A percentile compares a stretch with the other conserved stretches of the same genome.
These are phyloP conservation scores for Carapus acus DNA, from an alignment of 2,797 vertebrate genomes.

Conservation along the genomic window DNA sequence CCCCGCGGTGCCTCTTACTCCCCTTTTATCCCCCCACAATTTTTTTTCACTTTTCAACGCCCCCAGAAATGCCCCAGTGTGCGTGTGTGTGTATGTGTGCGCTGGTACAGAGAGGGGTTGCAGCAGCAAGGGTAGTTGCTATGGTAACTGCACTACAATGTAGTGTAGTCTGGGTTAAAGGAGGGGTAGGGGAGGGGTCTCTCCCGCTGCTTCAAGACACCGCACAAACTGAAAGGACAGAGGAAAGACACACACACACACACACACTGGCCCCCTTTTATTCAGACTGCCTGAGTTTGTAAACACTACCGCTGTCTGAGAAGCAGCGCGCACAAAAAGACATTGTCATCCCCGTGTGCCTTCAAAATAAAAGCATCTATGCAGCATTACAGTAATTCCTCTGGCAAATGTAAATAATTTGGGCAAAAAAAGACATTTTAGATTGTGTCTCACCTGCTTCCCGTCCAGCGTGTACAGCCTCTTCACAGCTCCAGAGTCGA, in stretches of 20 bases:
- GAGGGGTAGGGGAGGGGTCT: conserved; percentile 17
- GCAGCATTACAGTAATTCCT: neutral
- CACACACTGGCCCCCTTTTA: conserved; percentile 17
- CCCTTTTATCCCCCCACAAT: neutral
- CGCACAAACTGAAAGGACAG: conserved; percentile 41
- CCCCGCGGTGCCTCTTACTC: neutral
- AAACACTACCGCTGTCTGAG: conserved; percentile 20
- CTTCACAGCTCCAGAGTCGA: conserved; percentile 93
- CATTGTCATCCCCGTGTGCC: neutral
- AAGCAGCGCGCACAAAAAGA: conserved; percentile 30
- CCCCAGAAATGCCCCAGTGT: conserved; percentile 11
- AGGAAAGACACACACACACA: conserved; percentile 6
- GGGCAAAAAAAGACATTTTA: no score
- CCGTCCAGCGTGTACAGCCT: conserved; percentile 93
- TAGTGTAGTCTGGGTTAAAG: conserved; percentile 18
- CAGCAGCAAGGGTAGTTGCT: conserved; percentile 41
- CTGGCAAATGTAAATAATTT: no score
- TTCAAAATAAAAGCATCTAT: conserved; percentile 46
- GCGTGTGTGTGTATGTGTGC: conserved; percentile 8
- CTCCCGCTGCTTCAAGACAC: conserved; percentile 26
- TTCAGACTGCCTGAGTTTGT: conserved; percentile 25
- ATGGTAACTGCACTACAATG: conserved; percentile 47
- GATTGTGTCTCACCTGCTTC: conserved; percentile 78
- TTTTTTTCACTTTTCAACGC: conserved; percentile 1
- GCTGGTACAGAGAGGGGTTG: conserved; percentile 4